These are phyloP conservation scores for Mycalesis mineus DNA, from an alignment of 2,888 invertebrate genomes.

Conservation along the genomic window DNA sequence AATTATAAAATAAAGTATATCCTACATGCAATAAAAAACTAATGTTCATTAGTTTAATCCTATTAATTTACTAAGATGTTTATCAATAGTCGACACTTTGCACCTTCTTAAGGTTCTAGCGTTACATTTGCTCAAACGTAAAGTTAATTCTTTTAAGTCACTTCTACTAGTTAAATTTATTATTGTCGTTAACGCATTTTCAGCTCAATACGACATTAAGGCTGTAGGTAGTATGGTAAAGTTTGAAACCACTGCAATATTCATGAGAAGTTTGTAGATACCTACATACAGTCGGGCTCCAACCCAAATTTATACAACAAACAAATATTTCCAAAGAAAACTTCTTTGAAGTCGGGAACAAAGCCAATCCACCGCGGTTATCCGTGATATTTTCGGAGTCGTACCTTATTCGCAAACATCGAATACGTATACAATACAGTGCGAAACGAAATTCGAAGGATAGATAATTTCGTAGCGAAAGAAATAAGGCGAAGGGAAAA, in stretches of 20 bases:
- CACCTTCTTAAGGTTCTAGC: too few species aligned
- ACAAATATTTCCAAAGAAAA: constrained; percentile 69
- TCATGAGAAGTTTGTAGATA: constrained; percentile 40
- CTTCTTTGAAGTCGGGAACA: constrained; percentile 76
- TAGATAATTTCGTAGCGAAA: constrained; percentile 75
- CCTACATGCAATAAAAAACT: too few species aligned
- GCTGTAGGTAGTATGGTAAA: constrained; percentile 23
- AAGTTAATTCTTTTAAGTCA: too few species aligned
- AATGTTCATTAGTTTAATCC: too few species aligned
- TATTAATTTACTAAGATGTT: too few species aligned
- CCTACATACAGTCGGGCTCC: constrained; percentile 33
- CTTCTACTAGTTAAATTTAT: background rate
- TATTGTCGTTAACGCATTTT: background rate
- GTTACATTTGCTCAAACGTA: too few species aligned
- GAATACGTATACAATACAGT: constrained; percentile 76
- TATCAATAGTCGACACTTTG: too few species aligned
- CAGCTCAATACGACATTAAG: constrained; percentile 1
- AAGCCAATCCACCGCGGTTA: constrained; percentile 75
- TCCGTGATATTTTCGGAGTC: constrained; percentile 74
- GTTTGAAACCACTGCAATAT: constrained; percentile 39
- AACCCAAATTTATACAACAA: constrained; percentile 60
- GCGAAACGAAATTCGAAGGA: constrained; percentile 77
- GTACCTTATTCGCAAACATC: constrained; percentile 76
- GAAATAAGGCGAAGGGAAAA: constrained; percentile 75
- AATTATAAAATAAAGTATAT: too few species aligned